Percentiles rank a stretch among this genome's conserved stretches.
phyloP scores from a whole-genome alignment of 2,888 invertebrate species.

The Yponomeuta evonymella region DNA sequence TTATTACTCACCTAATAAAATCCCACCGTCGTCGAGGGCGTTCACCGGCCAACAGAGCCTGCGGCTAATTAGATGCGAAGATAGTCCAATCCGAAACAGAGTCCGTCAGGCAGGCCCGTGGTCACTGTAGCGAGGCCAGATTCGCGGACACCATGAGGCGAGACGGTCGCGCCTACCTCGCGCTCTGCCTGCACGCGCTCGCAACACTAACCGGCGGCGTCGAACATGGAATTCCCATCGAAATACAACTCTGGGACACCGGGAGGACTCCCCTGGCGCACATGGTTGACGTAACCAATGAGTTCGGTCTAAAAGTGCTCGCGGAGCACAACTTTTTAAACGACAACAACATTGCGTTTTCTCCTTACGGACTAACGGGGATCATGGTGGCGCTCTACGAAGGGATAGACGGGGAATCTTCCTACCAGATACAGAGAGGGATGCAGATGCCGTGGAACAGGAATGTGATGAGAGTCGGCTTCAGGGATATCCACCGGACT shows the following conservation, averaged over 20 bases:
- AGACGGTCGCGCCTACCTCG: conserved; percentile 44
- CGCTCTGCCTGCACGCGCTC: background rate
- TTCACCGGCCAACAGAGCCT: conserved; percentile 62
- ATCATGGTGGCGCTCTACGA: conserved; percentile 87
- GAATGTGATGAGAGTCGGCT: conserved; percentile 84
- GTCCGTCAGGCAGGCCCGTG: conserved; percentile 33
- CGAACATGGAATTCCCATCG: conserved; percentile 58
- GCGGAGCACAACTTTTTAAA: conserved; percentile 83
- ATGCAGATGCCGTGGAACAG: conserved; percentile 83
- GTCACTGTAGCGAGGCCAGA: conserved; percentile 54
- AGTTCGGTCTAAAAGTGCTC: conserved; percentile 81
- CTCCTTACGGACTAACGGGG: conserved; percentile 88
- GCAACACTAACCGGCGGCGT: conserved; percentile 23
- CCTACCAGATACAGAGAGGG: conserved; percentile 82
- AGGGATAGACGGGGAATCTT: conserved; percentile 84
- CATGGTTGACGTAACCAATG: conserved; percentile 88
- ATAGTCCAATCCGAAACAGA: conserved; percentile 42
- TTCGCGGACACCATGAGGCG: conserved; percentile 55
- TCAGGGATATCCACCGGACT: conserved; percentile 88
- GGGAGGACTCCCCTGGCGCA: conserved; percentile 79
- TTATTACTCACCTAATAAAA: background rate
- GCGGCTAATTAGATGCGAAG: conserved; percentile 54
- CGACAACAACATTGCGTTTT: conserved; percentile 88
- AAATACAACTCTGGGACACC: conserved; percentile 65
- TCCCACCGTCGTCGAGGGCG: conserved; percentile 45